Evolutionary conservation across 2,888 invertebrate species (phyloP), one percentile per base, ranked within the genome.

Genomic region (Temnothorax rugatulus): DNA sequence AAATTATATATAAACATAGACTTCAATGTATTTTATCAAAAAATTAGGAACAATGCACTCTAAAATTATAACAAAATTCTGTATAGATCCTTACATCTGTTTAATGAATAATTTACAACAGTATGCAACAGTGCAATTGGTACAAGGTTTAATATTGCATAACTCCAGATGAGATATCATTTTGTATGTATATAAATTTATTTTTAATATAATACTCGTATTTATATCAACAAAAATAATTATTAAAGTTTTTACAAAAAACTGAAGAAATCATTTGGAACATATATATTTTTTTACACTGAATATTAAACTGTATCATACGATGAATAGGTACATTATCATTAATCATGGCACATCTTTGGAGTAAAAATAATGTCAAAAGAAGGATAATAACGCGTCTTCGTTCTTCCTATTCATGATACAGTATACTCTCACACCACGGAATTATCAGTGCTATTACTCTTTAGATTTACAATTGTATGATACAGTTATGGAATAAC

Each of bases 311-410:
- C 52, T 75, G 82, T 54, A 75, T 47, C 69, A 63, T 77, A 83
- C n/a, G 59, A 68, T 71, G 9, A 21, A 64, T n/a, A n/a, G n/a
- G n/a, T n/a, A 54, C 44, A 47, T 25, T 47, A 84, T 34, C 5
- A 41, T 68, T 68, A 63, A 74, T 83, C 76, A 90, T 90, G 84
- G 85, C 86, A 90, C 85, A 69, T 84, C 21, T 75, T 83, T 84
- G 25, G 41, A 77, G 41, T 73, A 63, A 59, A 84, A 25, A 54
- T 79, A 77, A 44, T 21, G 34, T 59, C 29, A 79, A 79, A 69
- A 54, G 9, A 69, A 68, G n/a, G 21, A 21, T 64, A 76, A 44
- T 69, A 57, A 69, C 57, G 54, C 11, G 7, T 64, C 54, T 77
- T 50, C 47, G 3, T 44, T 64, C 64, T 57, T 71, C 4, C 4